phyloP scores from a whole-genome alignment of 1,140 invertebrate species.

The Nebria ingens region DNA sequence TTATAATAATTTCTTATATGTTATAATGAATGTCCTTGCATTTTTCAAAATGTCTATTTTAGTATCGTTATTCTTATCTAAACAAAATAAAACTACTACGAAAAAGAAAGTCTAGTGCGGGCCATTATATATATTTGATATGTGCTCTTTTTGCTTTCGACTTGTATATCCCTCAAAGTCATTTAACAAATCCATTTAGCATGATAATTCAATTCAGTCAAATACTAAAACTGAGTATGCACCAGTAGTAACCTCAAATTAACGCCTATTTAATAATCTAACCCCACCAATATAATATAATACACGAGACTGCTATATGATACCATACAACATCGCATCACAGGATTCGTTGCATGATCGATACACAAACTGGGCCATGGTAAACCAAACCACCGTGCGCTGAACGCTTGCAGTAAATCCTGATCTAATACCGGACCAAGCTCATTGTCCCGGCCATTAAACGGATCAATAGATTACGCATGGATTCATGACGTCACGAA shows the following conservation, averaged over 20 bases:
- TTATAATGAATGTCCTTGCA: too few species aligned
- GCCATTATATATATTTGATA: too few species aligned
- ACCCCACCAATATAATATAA: neutral
- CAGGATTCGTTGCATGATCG: neutral
- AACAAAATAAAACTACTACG: too few species aligned
- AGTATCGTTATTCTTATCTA: too few species aligned
- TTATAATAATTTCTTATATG: too few species aligned
- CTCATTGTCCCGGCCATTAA: slow-evolving; percentile 5
- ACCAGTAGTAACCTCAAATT: neutral
- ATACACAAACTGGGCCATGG: slow-evolving; percentile 4
- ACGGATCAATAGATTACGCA: slow-evolving; percentile 7
- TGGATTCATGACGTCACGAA: slow-evolving; percentile 8
- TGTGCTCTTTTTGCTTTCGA: too few species aligned
- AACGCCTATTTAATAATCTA: neutral
- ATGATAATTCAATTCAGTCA: neutral
- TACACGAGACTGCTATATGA: too few species aligned
- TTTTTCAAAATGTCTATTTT: too few species aligned
- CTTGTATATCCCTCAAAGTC: neutral
- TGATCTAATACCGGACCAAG: slow-evolving; percentile 4
- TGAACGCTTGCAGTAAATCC: neutral
- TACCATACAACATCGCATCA: too few species aligned
- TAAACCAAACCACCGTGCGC: neutral
- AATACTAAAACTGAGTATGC: neutral
- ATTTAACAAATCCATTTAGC: neutral
- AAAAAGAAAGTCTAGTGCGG: too few species aligned